phyloP scores from a whole-genome alignment of 1,140 invertebrate genomes.

The Trichogramma pretiosum region DNA sequence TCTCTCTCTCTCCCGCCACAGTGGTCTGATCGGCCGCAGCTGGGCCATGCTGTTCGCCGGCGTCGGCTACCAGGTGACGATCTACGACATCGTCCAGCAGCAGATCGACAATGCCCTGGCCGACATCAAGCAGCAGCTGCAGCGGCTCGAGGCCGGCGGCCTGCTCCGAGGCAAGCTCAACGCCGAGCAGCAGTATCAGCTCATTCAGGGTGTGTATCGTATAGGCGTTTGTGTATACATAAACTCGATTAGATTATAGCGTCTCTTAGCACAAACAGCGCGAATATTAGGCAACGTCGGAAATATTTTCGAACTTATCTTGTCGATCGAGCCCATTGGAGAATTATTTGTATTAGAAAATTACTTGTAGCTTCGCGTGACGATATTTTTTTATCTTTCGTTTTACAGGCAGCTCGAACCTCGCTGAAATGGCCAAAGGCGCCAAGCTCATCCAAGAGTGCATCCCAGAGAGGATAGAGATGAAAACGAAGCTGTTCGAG shows the following conservation, averaged over 20 bases:
- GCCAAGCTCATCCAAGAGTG: slow-evolving; percentile 82
- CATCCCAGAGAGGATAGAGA: slow-evolving; percentile 77
- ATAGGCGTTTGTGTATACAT: too few species aligned
- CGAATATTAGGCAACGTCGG: too few species aligned
- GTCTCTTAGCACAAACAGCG: too few species aligned
- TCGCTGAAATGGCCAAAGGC: slow-evolving; percentile 59
- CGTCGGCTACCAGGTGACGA: slow-evolving; percentile 75
- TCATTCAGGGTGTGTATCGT: slow-evolving; percentile 64
- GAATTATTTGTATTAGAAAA: not conserved
- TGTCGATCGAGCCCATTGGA: too few species aligned
- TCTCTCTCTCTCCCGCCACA: too few species aligned
- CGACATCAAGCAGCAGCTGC: slow-evolving; percentile 66
- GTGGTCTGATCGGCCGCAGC: slow-evolving; percentile 86
- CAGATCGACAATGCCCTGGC: slow-evolving; percentile 66
- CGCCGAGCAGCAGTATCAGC: slow-evolving; percentile 63
- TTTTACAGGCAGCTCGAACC: slow-evolving; percentile 51
- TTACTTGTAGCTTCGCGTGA: not conserved
- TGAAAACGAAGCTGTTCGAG: slow-evolving; percentile 75
- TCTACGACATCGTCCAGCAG: slow-evolving; percentile 73
- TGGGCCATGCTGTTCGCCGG: slow-evolving; percentile 94
- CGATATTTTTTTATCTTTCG: not conserved
- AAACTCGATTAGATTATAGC: too few species aligned
- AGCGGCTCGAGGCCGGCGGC: slow-evolving; percentile 59
- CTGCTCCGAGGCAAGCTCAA: slow-evolving; percentile 65
- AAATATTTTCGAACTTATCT: too few species aligned